Base-by-base conservation (phyloP, 1,140 invertebrate genomes). In the Zaprionus camerounensis region DNA sequence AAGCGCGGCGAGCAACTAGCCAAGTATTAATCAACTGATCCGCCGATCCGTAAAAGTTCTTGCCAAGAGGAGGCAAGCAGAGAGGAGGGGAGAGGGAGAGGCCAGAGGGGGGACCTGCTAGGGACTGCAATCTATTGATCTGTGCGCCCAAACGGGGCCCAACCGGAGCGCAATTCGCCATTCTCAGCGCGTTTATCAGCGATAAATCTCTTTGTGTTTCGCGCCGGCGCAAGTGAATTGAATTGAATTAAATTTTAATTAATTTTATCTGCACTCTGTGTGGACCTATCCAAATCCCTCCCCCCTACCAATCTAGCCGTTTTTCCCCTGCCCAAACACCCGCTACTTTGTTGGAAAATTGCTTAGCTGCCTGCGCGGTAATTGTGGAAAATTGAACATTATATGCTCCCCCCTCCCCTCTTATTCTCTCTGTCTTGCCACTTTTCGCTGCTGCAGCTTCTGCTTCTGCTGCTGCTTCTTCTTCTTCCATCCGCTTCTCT, bases 161-260 rank as follows among this genome's bases (percentile, higher is more conserved):
- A 15, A 41, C 1, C 38, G 38, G 13, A n/a, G 4, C 46, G 44
- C 71, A 68, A 80, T 90, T 88, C 53, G 78, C 78, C 81, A 90
- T 90, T 91, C 85, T 91, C 74, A 77, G 71, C 86, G 85, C 85
- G 85, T 91, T 91, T 91, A 91, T 83, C 82, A 87, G 82, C 80
- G 83, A 87, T 87, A 91, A 91, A 91, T 91, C 87, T 91, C 87
- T 91, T 91, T 91, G 87, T 91, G 82, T 82, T 86, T 80, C 67
- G 72, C 72, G 82, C 82, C 75, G 82, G 80, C 80, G 83, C 82
- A 87, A 74, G 61, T 72, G 68, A 74, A 87, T 86, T 88, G 83
- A 87, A 91, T 91, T 91, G 87, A 91, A 91, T 91, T 91, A 91
- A 91, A 91, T 91, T 91, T 91, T 91, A 91, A 91, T 91, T 91